Percentiles rank a stretch among this genome's conserved stretches.
phyloP scores from a whole-genome alignment of 2,888 invertebrate genomes.

The Cylindroiulus punctatus region DNA sequence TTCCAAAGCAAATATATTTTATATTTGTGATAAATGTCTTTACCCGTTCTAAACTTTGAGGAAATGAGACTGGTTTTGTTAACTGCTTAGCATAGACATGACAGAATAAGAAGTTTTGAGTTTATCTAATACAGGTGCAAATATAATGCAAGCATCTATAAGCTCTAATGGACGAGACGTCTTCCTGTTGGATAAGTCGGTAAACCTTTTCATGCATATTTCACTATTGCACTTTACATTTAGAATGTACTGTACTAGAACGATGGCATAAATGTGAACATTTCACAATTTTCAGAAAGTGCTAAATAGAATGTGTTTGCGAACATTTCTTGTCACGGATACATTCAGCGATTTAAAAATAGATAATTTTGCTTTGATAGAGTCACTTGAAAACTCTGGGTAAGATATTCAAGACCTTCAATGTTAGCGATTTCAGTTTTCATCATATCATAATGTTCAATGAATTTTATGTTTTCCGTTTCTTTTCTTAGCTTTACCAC shows the following conservation, averaged over 20 bases:
- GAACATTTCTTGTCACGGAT: background rate
- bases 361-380: constrained; percentile 31
- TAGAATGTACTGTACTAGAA: too few species aligned
- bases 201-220: background rate
- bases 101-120: too few species aligned
- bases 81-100: too few species aligned
- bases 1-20: background rate
- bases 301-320: background rate
- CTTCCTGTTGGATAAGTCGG: constrained; percentile 12
- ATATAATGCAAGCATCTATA: background rate
- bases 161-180: background rate
- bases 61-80: too few species aligned
- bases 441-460: too few species aligned
- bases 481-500: background rate
- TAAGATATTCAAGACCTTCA: background rate
- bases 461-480: background rate
- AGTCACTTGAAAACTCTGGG: background rate
- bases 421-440: background rate
- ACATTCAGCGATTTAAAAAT: background rate
- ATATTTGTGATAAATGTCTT: too few species aligned
- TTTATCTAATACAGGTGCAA: background rate
- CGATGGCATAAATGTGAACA: too few species aligned
- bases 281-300: background rate
- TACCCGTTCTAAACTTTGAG: too few species aligned
- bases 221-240: background rate